phyloP scores from a whole-genome alignment of 2,888 invertebrate species.

The Nipponacmea schrenckii region DNA sequence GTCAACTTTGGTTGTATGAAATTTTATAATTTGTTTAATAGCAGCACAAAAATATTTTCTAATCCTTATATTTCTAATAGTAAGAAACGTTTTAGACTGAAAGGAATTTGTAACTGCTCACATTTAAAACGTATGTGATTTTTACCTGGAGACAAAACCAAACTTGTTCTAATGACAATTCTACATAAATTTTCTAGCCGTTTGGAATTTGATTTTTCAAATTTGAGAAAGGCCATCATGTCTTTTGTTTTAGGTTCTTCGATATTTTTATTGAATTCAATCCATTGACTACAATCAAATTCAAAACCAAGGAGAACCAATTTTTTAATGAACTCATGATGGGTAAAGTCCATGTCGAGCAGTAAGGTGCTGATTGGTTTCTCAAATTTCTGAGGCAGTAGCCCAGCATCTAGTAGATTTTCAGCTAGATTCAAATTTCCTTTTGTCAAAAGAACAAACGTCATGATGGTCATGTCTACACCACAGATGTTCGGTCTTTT shows the following conservation, averaged over 20 bases:
- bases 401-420: constrained; percentile 20
- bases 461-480: constrained; percentile 25
- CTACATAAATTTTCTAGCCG: constrained; percentile 18
- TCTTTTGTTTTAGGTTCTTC: constrained; percentile 20
- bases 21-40: too few species aligned
- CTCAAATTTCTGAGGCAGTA: constrained; percentile 21
- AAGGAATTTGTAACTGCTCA: constrained; percentile 18
- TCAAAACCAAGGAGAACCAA: constrained; percentile 24
- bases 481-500: constrained; percentile 25
- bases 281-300: constrained; percentile 23
- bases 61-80: background rate
- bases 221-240: constrained; percentile 21
- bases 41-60: too few species aligned
- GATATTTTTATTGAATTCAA: background rate
- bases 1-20: too few species aligned
- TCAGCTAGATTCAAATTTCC: constrained; percentile 23
- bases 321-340: constrained; percentile 22
- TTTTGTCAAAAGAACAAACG: constrained; percentile 25
- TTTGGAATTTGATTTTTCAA: constrained; percentile 11
- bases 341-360: constrained; percentile 13
- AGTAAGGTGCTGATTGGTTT: constrained; percentile 23
- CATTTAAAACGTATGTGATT: constrained; percentile 16
- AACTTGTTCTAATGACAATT: constrained; percentile 16
- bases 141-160: background rate
- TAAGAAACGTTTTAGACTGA: constrained; percentile 16